Evolutionary conservation across 2,113 vertebrate species (phyloP).

Genomic region (Equus quagga): DNA sequence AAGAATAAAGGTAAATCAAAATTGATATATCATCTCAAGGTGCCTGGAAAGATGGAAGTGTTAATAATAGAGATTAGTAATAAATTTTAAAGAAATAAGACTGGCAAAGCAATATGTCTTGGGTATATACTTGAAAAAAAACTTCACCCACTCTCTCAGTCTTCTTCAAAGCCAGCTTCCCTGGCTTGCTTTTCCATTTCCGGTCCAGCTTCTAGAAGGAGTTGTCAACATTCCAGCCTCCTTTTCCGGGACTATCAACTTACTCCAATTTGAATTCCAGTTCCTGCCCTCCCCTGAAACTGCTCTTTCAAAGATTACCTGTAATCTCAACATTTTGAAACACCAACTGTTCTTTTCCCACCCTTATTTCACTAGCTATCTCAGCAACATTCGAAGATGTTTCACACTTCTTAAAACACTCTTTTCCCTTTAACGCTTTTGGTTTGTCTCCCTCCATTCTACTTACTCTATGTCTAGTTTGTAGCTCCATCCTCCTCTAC

Average conservation of each 20-base stretch:
- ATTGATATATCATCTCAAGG: not conserved
- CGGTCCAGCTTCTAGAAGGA: not conserved
- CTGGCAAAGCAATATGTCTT: not conserved
- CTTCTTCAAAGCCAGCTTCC: not conserved
- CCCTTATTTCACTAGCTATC: not conserved
- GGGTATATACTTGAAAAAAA: not conserved
- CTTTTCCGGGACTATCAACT: not conserved
- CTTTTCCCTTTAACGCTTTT: not conserved
- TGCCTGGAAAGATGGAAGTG: not conserved
- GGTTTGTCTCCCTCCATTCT: not conserved
- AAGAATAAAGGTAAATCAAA: not conserved
- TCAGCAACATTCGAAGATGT: not conserved
- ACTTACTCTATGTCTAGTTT: not conserved
- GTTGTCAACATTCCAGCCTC: not conserved
- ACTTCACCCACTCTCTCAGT: not conserved
- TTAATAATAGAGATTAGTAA: not conserved
- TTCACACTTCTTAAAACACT: not conserved
- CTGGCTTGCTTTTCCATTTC: not conserved
- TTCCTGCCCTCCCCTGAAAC: fast-evolving
- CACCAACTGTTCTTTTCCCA: not conserved
- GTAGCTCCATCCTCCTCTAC: not conserved
- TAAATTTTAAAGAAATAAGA: not conserved
- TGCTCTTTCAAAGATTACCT: not conserved
- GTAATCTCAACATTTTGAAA: not conserved
- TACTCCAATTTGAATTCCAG: not conserved